These are phyloP conservation scores for Hipposideros larvatus DNA, from an alignment of 2,797 vertebrate genomes.

Conservation along the genomic window DNA sequence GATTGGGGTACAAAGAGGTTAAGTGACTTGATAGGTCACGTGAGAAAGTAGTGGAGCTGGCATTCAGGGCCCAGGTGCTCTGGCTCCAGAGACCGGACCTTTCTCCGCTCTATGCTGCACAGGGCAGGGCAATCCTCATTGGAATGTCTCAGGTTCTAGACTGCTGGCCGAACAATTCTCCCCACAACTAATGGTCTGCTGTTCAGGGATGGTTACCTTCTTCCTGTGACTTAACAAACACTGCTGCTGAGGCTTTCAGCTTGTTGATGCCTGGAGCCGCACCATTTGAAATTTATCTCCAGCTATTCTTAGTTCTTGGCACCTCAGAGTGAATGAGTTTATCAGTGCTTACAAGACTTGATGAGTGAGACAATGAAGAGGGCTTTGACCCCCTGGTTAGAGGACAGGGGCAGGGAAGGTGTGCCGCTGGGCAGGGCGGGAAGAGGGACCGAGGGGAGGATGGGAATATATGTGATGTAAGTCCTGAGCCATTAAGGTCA, in stretches of 20 bases:
- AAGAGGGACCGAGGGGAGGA: not conserved
- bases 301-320: constrained; percentile 51
- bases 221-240: not conserved
- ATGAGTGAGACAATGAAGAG: not conserved
- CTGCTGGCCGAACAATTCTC: not conserved
- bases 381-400: not conserved
- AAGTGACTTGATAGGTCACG: not conserved
- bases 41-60: not conserved
- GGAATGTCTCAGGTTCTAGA: not conserved
- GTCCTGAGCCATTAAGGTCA: not conserved
- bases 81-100: not conserved
- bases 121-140: not conserved
- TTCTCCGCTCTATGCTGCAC: not conserved
- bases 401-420: not conserved
- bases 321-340: not conserved
- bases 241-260: not conserved
- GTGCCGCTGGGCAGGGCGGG: not conserved
- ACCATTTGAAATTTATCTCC: constrained; percentile 13
- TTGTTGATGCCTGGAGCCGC: not conserved
- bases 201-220: not conserved
- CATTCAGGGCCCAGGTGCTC: not conserved
- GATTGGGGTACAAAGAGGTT: not conserved
- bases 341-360: not conserved
- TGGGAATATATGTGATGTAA: accelerated
- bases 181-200: not conserved